Evolutionary conservation across 2,113 vertebrate species (phyloP), one percentile per base, ranked within the genome.

Genomic region (Plectropomus leopardus): DNA sequence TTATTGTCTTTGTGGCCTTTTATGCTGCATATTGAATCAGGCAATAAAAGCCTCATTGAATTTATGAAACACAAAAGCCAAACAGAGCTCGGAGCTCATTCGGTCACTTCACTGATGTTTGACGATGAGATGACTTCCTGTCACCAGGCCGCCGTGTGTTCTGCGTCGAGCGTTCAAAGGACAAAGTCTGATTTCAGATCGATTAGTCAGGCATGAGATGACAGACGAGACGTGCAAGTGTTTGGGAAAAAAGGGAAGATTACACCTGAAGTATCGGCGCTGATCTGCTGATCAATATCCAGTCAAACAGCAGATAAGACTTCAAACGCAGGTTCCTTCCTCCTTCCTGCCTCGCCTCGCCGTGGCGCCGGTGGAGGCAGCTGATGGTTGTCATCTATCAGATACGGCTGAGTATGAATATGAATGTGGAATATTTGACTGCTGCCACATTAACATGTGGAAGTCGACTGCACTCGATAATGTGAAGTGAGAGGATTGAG

Each of bases 1-100:
- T 93, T 88, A 90, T 92, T 91, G 92, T 93, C 84, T 85, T 90
- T 86, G 71, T 87, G 75, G 64, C 80, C 74, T 74, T 88, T 84
- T 87, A 64, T 80, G 71, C 78, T n/a, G 61, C 74, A 45, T 58
- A 75, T 73, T 80, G 88, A 89, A 89, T 90, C 75, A 34, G 70
- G 58, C 36, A 76, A 77, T 65, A 79, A 91, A 84, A 89, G 76
- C 71, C 74, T 86, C 59, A 55, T 76, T 78, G 57, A 40, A 79
- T 92, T 83, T 66, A 82, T 82, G 81, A 84, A 78, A 82, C 71
- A 30, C 54, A 63, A 54, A 65, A 71, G 26, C 30, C 36, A 72
- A 66, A 59, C 30, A 21, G 4, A 59, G 16, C 74, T 66, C 3
- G 2, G 3, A 73, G 65, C 57, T 0, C 7, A 44, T 19, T n/a